Evolutionary conservation across 2,113 vertebrate species (phyloP).

Genomic region (Monopterus albus): DNA sequence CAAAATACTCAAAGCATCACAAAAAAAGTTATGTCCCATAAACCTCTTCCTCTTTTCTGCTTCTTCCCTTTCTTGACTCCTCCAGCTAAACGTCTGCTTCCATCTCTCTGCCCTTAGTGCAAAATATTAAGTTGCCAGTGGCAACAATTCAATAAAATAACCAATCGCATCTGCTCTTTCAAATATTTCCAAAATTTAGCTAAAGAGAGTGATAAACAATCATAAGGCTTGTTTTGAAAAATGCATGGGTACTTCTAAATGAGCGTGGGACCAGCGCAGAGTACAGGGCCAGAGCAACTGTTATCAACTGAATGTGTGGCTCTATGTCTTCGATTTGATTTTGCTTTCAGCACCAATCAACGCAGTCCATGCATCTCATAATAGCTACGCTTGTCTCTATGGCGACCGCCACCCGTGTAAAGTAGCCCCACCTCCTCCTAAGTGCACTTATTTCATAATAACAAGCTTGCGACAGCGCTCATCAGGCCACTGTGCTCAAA

Average conservation of each 20-base stretch:
- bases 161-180: constrained; percentile 79
- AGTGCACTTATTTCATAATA: constrained; percentile 82
- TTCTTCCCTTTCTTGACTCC: constrained; percentile 23
- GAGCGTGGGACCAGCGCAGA: constrained; percentile 68
- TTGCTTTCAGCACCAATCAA: constrained; percentile 81
- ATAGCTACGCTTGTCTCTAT: constrained; percentile 46
- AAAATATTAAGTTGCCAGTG: constrained; percentile 83
- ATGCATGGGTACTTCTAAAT: constrained; percentile 79
- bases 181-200: constrained; percentile 80
- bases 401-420: constrained; percentile 32
- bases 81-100: constrained; percentile 41
- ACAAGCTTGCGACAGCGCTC: constrained; percentile 83
- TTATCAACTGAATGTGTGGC: constrained; percentile 84
- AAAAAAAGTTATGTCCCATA: constrained; percentile 30
- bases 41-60: constrained; percentile 29
- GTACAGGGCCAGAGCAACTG: constrained; percentile 75
- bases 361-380: constrained; percentile 59
- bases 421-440: constrained; percentile 52
- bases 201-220: constrained; percentile 80
- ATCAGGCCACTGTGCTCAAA: constrained; percentile 71
- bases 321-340: constrained; percentile 78
- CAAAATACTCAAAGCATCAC: constrained; percentile 77
- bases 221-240: constrained; percentile 86
- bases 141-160: constrained; percentile 84
- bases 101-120: constrained; percentile 72